A percentile compares a stretch with the other conserved stretches of the same genome.
phyloP scores from a whole-genome alignment of 2,888 invertebrate species.

The Tiliacea aurago region DNA sequence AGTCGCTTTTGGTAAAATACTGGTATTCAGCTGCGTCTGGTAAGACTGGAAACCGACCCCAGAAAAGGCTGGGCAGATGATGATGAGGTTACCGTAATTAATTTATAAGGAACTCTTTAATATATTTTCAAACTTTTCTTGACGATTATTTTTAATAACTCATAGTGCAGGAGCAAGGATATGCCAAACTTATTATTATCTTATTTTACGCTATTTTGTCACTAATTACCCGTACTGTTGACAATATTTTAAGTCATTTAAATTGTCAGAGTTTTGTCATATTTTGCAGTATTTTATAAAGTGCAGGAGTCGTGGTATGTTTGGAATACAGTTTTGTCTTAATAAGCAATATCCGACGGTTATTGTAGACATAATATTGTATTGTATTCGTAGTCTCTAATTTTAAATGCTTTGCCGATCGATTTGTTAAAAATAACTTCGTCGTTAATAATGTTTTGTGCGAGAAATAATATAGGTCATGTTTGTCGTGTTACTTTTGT shows the following conservation, averaged over 20 bases:
- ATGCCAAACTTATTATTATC: conserved; percentile 68
- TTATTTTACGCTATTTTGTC: conserved; percentile 75
- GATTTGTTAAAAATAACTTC: conserved; percentile 6
- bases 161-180: conserved; percentile 28
- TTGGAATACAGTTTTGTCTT: background rate
- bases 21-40: too few relatives aligned
- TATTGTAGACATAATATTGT: conserved; percentile 7
- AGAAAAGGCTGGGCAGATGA: background rate
- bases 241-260: conserved; percentile 25
- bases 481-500: background rate
- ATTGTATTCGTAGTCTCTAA: background rate
- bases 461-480: conserved; percentile 19
- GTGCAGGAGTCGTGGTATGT: background rate
- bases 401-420: conserved; percentile 1
- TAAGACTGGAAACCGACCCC: background rate
- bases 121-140: conserved; percentile 3
- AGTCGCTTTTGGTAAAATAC: too few relatives aligned
- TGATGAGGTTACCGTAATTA: too few relatives aligned
- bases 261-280: conserved; percentile 10
- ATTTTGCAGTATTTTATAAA: background rate
- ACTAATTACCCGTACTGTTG: conserved; percentile 63
- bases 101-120: conserved; percentile 27
- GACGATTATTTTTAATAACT: conserved; percentile 43
- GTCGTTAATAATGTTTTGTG: conserved; percentile 1
- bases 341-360: conserved; percentile 10